Percentiles rank a stretch among this genome's conserved stretches.
These are phyloP conservation scores for Mohoua ochrocephala DNA, from an alignment of 2,113 vertebrate genomes.

Conservation along the genomic window DNA sequence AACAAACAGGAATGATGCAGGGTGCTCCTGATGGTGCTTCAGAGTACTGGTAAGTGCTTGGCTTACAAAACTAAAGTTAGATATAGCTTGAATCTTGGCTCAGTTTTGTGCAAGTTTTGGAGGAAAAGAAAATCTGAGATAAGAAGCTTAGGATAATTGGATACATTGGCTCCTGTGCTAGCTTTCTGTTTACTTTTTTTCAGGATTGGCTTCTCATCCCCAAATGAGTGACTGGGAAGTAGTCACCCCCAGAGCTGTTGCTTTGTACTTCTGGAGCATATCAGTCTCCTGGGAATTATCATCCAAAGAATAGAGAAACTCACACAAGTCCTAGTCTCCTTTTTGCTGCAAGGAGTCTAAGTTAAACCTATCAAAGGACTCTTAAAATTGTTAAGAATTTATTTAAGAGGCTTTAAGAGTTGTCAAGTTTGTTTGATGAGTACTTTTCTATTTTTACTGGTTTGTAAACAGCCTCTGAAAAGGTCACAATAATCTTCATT, in stretches of 20 bases:
- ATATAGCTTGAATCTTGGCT: background rate
- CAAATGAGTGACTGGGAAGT: background rate
- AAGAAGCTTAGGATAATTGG: background rate
- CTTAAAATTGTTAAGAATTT: background rate
- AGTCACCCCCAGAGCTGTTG: background rate
- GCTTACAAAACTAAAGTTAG: background rate
- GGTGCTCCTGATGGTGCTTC: background rate
- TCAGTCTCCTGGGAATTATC: background rate
- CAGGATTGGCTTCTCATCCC: background rate
- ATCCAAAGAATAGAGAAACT: background rate
- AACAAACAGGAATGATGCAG: accelerated
- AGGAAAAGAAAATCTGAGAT: background rate
- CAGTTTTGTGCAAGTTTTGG: background rate
- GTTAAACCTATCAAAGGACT: background rate
- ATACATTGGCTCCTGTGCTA: background rate
- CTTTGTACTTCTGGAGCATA: background rate
- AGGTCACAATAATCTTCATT: background rate
- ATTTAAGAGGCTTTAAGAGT: background rate
- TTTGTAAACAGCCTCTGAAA: background rate
- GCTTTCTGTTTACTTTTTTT: background rate
- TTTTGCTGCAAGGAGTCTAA: background rate
- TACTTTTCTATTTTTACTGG: background rate
- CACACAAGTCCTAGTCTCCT: background rate
- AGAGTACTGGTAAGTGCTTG: background rate
- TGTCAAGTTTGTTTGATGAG: background rate